These are phyloP conservation scores for Anableps anableps DNA, from an alignment of 2,797 vertebrate species.

Conservation along the genomic window DNA sequence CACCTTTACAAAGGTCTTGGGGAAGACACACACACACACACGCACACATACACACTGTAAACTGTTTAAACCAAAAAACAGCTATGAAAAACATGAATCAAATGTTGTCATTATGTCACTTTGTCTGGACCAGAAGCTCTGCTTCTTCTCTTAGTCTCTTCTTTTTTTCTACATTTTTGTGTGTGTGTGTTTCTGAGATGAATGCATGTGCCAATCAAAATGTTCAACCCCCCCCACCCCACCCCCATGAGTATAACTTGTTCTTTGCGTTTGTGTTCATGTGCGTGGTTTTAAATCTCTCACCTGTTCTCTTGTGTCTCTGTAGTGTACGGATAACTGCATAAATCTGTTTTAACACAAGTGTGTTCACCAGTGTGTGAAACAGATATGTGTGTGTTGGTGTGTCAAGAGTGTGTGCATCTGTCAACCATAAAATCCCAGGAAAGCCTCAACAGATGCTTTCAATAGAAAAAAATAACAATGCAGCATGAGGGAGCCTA, in stretches of 20 bases:
- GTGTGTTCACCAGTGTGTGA: conserved; percentile 9
- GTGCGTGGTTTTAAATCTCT: neutral
- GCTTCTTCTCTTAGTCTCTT: neutral
- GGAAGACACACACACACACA: neutral
- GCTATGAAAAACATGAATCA: conserved; percentile 28
- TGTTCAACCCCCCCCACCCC: neutral
- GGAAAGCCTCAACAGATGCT: conserved; percentile 36
- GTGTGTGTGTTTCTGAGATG: conserved; percentile 1
- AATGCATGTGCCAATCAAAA: conserved; percentile 27
- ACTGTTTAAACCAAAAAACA: conserved; percentile 16
- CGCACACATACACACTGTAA: neutral
- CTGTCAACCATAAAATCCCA: conserved; percentile 37
- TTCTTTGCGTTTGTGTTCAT: neutral
- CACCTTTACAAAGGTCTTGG: neutral
- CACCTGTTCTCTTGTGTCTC: conserved; percentile 4
- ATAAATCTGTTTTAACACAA: conserved; percentile 16
- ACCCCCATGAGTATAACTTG: neutral
- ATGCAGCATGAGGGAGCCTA: conserved; percentile 18
- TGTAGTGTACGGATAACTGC: neutral
- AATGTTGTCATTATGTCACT: conserved; percentile 45
- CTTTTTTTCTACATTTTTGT: neutral
- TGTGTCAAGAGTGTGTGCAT: conserved; percentile 1
- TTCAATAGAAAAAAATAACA: conserved; percentile 29
- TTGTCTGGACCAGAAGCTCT: conserved; percentile 33
- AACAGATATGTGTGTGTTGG: conserved; percentile 7